Evolutionary conservation across 1,140 invertebrate species (phyloP), one percentile per base, ranked within the genome.

Genomic region (Panagrolaimus sp.): DNA sequence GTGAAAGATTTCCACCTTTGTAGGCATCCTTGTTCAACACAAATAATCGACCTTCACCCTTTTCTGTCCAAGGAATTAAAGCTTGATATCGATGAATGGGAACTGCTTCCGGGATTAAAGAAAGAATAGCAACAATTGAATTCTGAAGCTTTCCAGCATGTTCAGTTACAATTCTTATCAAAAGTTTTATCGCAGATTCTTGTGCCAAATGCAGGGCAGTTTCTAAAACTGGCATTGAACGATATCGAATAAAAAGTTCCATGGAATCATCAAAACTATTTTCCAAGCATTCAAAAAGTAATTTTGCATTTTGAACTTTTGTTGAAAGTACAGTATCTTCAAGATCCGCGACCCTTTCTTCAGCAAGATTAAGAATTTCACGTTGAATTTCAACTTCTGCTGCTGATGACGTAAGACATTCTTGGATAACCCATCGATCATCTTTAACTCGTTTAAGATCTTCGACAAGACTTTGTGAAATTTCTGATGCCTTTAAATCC

Each of bases 241-340:
- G 52, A 24, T 58, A 58, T 12, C 52, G 52, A 28, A 58, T 21
- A 28, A 21, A 58, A 21, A 58, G 52, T 24, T 58, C 52, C 10
- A 28, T 21, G 1, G 21, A 28, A 21, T 21, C 52, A 21, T 58
- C 52, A 14, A n/a, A 58, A 6, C 21, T 26, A 8, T 14, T 58
- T 24, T 58, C 52, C 4, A 58, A 28, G 17, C 52, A 26, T 14
- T 58, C n/a, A 28, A 58, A 58, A 21, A 58, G 12, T 4, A 58
- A 10, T 6, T 17, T 58, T 8, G 52, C 52, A 21, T 21, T 58
- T 21, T 58, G 10, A 28, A 58, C 52, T 7, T 28, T 21, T n/a
- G 52, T 26, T 10, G 28, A n/a, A 1, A 58, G 17, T 12, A 12
- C 52, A 1, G 52, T 28, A 21, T 58, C 52, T n/a, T 58, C 52